These are phyloP conservation scores for Alectoris magna DNA, from an alignment of 2,797 vertebrate species.

Conservation along the genomic window DNA sequence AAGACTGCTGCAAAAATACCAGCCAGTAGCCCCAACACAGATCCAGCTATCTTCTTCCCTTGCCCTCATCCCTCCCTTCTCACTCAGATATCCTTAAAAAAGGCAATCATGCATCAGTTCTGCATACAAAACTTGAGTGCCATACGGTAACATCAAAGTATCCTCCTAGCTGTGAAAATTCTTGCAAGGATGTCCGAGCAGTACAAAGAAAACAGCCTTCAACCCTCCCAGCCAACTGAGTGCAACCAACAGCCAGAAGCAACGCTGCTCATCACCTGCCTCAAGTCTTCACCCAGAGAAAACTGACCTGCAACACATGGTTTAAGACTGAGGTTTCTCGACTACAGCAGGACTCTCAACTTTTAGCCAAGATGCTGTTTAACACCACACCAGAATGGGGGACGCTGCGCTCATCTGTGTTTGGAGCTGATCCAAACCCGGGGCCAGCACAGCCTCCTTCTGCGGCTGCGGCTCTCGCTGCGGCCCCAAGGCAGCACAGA, in stretches of 20 bases:
- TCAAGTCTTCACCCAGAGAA: background rate
- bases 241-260: background rate
- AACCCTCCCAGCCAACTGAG: background rate
- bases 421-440: fast-evolving
- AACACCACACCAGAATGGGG: fast-evolving
- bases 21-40: slow-evolving; percentile 30
- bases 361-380: background rate
- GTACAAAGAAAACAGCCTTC: background rate
- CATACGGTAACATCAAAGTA: background rate
- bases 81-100: background rate
- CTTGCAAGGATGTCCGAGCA: background rate
- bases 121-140: background rate
- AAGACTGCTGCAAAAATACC: slow-evolving; percentile 58
- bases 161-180: background rate
- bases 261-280: fast-evolving
- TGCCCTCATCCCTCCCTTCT: background rate
- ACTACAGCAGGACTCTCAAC: fast-evolving
- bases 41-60: slow-evolving; percentile 20
- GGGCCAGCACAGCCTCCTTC: background rate
- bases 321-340: background rate
- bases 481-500: background rate
- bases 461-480: background rate
- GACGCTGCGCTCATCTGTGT: background rate
- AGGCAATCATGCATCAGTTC: background rate
- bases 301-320: background rate